A percentile compares a stretch with the other conserved stretches of the same genome.
Evolutionary conservation across 2,797 vertebrate species (phyloP).

Genomic region (Scleropages formosus): DNA sequence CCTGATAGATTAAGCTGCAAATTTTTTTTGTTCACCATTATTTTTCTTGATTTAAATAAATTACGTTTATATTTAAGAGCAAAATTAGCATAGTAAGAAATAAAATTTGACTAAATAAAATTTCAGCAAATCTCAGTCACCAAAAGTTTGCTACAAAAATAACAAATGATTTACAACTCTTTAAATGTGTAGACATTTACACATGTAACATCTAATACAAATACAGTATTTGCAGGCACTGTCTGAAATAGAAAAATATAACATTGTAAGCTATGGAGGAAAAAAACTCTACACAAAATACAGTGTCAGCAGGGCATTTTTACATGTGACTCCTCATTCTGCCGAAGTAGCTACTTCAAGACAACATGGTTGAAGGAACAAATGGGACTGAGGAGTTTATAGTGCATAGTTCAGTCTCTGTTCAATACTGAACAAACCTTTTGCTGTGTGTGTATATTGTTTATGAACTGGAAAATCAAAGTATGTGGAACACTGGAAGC

Average conservation of each 20-base stretch:
- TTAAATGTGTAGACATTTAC: background rate
- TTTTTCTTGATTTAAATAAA: too few species aligned
- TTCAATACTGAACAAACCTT: background rate
- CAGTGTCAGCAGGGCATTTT: conserved; percentile 1
- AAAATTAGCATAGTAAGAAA: background rate
- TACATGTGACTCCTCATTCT: conserved; percentile 13
- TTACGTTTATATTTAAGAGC: too few species aligned
- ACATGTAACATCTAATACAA: conserved; percentile 27
- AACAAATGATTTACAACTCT: background rate
- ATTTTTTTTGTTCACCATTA: too few species aligned
- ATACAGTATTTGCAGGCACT: conserved; percentile 25
- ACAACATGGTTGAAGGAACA: conserved; percentile 4
- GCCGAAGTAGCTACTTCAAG: conserved; percentile 16
- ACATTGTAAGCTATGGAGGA: conserved; percentile 13
- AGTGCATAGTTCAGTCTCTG: conserved; percentile 24
- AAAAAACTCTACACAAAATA: conserved; percentile 14
- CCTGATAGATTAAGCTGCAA: too few species aligned
- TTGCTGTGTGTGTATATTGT: too few species aligned
- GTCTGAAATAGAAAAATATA: conserved; percentile 22
- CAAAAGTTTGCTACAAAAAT: background rate
- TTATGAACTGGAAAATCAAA: too few species aligned
- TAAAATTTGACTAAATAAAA: background rate
- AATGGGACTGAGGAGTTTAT: conserved; percentile 6
- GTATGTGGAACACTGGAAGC: too few species aligned
- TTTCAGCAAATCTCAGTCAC: background rate